Base-by-base conservation (phyloP, 2,888 invertebrate species). In the Cheilosia soror region DNA sequence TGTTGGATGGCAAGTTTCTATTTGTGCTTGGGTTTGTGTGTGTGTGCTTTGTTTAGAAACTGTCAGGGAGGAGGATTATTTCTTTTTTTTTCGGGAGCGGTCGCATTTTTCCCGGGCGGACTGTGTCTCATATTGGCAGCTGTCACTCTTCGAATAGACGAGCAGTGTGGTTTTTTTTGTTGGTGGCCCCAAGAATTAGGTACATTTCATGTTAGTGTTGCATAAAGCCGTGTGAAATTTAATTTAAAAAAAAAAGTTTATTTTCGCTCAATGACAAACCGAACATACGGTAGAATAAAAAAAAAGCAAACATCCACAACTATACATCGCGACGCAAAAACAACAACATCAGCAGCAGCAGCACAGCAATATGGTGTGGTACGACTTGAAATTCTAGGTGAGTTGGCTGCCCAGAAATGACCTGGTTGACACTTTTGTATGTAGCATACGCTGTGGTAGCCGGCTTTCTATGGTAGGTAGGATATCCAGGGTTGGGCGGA, bases 41-140 rank as follows among this genome's bases (percentile, higher is more conserved):
- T 78, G 44, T 68, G 77, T 78, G 72, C 72, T 72, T 73, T 83
- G 83, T 84, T 84, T 73, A 49, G 83, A 58, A 72, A 69, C 73
- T 65, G 69, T 65, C 69, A 79, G 65, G 65, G 63, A 65, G 65
- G 63, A 84, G 65, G 63, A 69, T 73, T 27, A 31, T 57, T 42
- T 72, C 65, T 66, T 83, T 58, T 47, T 47, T 76, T 68, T 78
- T 76, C 79, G 84, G 84, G 84, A 84, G 84, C 84, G 84, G 84
- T 79, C 79, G 68, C 73, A 58, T 78, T 83, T 78, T 78, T 78
- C 75, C 79, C 83, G 84, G 84, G 84, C 75, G 79, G 75, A 76
- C 71, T 79, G 37, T 73, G 33, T 83, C 53, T 75, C 51, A 53
- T 44, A 47, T 3, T 79, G 79, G 84, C 79, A 79, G 79, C 84